Evolutionary conservation across 64 coral and sea anemone genomes (phyloP).

Genomic region (Stichodactyla helianthus): DNA sequence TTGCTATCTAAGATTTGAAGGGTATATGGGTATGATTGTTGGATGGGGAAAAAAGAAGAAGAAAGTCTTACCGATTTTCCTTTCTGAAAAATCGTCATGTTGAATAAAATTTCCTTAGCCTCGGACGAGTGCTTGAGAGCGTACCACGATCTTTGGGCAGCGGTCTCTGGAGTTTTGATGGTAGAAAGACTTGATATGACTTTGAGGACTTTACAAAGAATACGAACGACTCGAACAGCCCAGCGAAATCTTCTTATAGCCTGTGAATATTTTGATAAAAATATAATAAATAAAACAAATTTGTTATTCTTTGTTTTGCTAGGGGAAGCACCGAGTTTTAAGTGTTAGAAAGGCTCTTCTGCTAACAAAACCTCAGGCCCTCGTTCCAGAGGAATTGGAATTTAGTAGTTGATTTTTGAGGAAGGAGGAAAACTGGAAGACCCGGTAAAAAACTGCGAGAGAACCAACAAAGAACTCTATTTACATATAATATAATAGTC

Average conservation of each 20-base stretch:
- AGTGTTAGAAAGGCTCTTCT: no score
- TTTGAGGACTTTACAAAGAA: conserved; percentile 29
- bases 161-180: conserved; percentile 41
- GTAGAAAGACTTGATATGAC: conserved; percentile 31
- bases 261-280: background rate
- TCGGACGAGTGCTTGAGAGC: conserved; percentile 56
- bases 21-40: no score
- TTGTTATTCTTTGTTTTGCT: no score
- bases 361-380: no score
- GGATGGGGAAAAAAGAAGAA: background rate
- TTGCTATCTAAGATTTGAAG: no score
- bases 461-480: no score
- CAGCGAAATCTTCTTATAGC: conserved; percentile 53
- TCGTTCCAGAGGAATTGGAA: no score
- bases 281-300: background rate
- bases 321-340: no score
- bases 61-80: conserved; percentile 69
- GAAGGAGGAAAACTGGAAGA: no score
- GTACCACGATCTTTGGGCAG: conserved; percentile 69
- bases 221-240: conserved; percentile 29
- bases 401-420: no score
- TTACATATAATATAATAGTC: no score
- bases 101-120: conserved; percentile 82
- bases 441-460: no score
- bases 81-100: conserved; percentile 66